Conservation (phyloP, 1,140 invertebrate species). For the Babylonia areolata region DNA sequence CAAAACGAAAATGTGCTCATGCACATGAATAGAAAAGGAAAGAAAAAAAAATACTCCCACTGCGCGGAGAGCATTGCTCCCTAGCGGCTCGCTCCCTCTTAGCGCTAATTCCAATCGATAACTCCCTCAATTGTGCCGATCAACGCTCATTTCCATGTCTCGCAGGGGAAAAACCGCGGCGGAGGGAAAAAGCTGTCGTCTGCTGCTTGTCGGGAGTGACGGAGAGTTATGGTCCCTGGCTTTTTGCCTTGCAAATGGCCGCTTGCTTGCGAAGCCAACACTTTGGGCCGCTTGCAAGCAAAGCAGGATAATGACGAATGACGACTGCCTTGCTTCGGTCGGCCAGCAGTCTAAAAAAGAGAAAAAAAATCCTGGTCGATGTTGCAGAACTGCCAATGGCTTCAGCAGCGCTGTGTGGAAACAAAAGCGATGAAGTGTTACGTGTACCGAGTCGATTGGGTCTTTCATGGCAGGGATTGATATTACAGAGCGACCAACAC, state of each 20-base stretch:
- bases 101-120: not conserved
- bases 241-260: slow-evolving; percentile 23
- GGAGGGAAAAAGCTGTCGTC: not conserved
- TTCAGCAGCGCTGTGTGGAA: not conserved
- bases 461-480: too few relatives aligned
- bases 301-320: slow-evolving; percentile 7
- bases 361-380: not conserved
- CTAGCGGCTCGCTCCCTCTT: not conserved
- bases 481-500: too few relatives aligned
- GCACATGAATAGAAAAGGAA: too few relatives aligned
- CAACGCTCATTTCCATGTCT: not conserved
- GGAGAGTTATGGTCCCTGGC: not conserved
- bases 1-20: too few relatives aligned
- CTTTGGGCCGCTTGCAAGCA: not conserved
- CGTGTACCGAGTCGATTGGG: too few relatives aligned
- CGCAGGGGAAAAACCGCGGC: not conserved
- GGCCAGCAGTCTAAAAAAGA: too few relatives aligned
- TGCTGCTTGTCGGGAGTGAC: not conserved
- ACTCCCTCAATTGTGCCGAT: not conserved
- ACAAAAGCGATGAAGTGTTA: not conserved
- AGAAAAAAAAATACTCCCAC: too few relatives aligned
- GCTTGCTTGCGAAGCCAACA: slow-evolving; percentile 15
- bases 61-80: not conserved
- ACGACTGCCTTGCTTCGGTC: not conserved
- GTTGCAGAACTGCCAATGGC: not conserved